Evolutionary conservation across 2,888 invertebrate genomes (phyloP).

Genomic region (Epirrhoe tristata): DNA sequence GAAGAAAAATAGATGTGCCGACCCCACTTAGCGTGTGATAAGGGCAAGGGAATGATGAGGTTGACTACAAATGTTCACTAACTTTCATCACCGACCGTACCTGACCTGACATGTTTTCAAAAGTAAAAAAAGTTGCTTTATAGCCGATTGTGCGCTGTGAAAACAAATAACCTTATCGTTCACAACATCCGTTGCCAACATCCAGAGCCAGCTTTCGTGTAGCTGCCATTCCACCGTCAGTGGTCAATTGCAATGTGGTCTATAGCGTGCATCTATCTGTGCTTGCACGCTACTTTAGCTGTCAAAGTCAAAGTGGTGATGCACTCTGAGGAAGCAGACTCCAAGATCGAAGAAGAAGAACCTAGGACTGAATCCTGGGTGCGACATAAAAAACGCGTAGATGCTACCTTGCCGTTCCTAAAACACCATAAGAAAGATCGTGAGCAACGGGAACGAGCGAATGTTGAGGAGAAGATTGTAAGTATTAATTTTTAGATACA

Average conservation of each 20-base stretch:
- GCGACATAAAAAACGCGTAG: slow-evolving; percentile 48
- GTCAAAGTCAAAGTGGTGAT: slow-evolving; percentile 78
- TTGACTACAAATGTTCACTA: no score
- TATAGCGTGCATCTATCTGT: slow-evolving; percentile 44
- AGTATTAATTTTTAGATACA: no score
- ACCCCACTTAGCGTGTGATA: no score
- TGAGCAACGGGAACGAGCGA: neutral
- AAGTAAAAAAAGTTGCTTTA: slow-evolving; percentile 36
- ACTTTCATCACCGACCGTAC: no score
- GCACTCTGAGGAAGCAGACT: slow-evolving; percentile 75
- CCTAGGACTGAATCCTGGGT: slow-evolving; percentile 57
- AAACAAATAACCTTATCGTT: slow-evolving; percentile 71
- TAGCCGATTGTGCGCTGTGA: slow-evolving; percentile 41
- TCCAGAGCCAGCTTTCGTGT: neutral
- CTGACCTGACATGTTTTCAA: neutral
- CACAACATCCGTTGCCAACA: slow-evolving; percentile 52
- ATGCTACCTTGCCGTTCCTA: slow-evolving; percentile 64
- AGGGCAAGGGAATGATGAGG: no score
- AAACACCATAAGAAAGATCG: slow-evolving; percentile 51
- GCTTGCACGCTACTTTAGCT: slow-evolving; percentile 55
- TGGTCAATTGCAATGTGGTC: slow-evolving; percentile 51
- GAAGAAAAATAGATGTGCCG: no score
- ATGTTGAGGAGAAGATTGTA: slow-evolving; percentile 20
- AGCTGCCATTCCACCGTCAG: slow-evolving; percentile 19
- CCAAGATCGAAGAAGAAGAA: slow-evolving; percentile 68